Evolutionary conservation across 2,888 invertebrate genomes (phyloP), one percentile per base, ranked within the genome.

Genomic region (Platycnemis pennipes): DNA sequence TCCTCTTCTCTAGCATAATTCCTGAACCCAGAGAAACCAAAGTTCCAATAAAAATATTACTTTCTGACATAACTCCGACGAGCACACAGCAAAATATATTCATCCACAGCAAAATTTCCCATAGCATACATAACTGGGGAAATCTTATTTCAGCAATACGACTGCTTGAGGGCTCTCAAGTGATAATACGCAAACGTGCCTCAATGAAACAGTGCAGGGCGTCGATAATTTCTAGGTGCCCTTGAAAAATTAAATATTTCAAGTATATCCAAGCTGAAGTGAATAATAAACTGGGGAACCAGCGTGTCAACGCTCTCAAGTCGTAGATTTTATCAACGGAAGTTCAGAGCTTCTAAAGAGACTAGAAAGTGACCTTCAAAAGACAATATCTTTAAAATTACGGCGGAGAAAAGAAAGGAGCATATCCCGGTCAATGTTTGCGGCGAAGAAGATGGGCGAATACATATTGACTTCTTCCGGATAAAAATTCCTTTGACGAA

Each of bases 161-260:
- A n/a, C n/a, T n/a, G n/a, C n/a, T n/a, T n/a, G n/a, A n/a, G n/a
- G n/a, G n/a, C n/a, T n/a, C n/a, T n/a, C n/a, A 49, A 49, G 16
- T 16, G 49, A 16, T 49, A 11, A 16, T 49, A 63, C 63, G n/a
- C 26, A 26, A 63, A n/a, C n/a, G n/a, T n/a, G n/a, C n/a, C n/a
- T n/a, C n/a, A n/a, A n/a, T 8, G 63, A 63, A 63, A 63, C n/a
- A 22, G 19, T n/a, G 63, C 22, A 63, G 2, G 63, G 26, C 26
- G 19, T 7, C 63, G 63, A n/a, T n/a, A n/a, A 22, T 63, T 63
- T 26, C 19, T 26, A 63, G 5, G 22, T 26, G 63, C 16, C 77
- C 77, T 77, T 37, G 77, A 77, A 77, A 77, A 77, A 37, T 77
- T 37, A 77, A 77, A 77, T 77, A 77, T 37, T 37, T 77, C 77